phyloP scores from a whole-genome alignment of 2,797 vertebrate genomes.

The Mus spretus region DNA sequence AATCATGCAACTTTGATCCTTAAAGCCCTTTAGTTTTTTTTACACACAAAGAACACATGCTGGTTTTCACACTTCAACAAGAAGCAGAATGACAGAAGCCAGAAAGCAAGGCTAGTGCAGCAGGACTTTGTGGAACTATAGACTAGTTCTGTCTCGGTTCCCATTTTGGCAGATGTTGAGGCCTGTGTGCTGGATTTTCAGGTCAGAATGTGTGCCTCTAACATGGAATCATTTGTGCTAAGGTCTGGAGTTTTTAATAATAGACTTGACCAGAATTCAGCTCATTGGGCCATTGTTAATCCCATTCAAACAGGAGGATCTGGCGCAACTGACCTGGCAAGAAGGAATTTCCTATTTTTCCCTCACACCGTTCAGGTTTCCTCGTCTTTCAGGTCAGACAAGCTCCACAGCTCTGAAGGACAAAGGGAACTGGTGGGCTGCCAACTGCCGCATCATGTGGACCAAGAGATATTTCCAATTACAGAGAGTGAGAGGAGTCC shows the following conservation, averaged over 20 bases:
- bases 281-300: conserved; percentile 70
- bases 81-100: neutral
- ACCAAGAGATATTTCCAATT: conserved; percentile 58
- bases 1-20: neutral
- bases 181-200: neutral
- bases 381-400: conserved; percentile 46
- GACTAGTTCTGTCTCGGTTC: neutral
- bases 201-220: neutral
- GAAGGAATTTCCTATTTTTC: conserved; percentile 54
- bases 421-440: conserved; percentile 20
- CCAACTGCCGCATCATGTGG: neutral
- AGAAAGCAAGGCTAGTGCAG: neutral
- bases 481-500: neutral
- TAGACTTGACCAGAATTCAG: conserved; percentile 73
- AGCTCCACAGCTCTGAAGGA: conserved; percentile 56
- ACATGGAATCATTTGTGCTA: neutral
- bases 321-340: conserved; percentile 67
- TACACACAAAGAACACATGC: neutral
- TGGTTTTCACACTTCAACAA: neutral
- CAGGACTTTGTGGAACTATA: neutral
- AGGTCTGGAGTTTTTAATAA: neutral
- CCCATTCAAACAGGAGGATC: conserved; percentile 74
- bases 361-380: conserved; percentile 54
- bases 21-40: no score
- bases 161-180: neutral